phyloP scores from a whole-genome alignment of 2,797 vertebrate genomes.

The Rhinogobio ventralis region DNA sequence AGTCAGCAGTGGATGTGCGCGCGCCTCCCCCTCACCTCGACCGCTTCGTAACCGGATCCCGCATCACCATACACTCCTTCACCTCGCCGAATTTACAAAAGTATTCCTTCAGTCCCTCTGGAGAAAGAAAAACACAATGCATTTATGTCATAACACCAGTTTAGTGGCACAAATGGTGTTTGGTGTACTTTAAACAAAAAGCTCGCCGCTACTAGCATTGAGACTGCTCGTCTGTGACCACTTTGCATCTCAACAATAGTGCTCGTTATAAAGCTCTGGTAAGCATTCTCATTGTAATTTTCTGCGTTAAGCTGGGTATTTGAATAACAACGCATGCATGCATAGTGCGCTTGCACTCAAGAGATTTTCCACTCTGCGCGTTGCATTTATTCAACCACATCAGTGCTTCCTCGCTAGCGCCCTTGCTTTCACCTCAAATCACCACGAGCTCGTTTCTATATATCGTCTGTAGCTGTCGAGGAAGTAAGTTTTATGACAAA shows the following conservation, averaged over 20 bases:
- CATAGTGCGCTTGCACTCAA: neutral
- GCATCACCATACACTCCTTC: constrained; percentile 99
- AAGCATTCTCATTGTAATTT: constrained; percentile 26
- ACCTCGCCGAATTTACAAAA: constrained; percentile 99
- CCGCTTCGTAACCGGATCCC: constrained; percentile 98
- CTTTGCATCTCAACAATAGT: constrained; percentile 41
- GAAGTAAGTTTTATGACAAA: neutral
- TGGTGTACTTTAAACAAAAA: neutral
- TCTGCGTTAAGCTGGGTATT: constrained; percentile 12
- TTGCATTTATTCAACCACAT: constrained; percentile 7
- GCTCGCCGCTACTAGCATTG: neutral
- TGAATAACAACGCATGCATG: constrained; percentile 25
- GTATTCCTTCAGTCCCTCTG: constrained; percentile 98
- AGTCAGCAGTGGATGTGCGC: constrained; percentile 64
- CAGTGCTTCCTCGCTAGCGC: constrained; percentile 10
- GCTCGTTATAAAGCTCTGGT: constrained; percentile 11
- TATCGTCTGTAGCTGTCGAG: neutral
- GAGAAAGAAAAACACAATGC: constrained; percentile 15
- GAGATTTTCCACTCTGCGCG: constrained; percentile 28
- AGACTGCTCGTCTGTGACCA: constrained; percentile 12
- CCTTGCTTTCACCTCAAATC: constrained; percentile 43
- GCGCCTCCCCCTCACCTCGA: constrained; percentile 91
- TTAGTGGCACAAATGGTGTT: neutral
- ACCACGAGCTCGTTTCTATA: neutral
- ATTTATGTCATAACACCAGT: neutral